A percentile compares a stretch with the other conserved stretches of the same genome.
phyloP scores from a whole-genome alignment of 2,888 invertebrate genomes.

The Hemithea aestivaria region DNA sequence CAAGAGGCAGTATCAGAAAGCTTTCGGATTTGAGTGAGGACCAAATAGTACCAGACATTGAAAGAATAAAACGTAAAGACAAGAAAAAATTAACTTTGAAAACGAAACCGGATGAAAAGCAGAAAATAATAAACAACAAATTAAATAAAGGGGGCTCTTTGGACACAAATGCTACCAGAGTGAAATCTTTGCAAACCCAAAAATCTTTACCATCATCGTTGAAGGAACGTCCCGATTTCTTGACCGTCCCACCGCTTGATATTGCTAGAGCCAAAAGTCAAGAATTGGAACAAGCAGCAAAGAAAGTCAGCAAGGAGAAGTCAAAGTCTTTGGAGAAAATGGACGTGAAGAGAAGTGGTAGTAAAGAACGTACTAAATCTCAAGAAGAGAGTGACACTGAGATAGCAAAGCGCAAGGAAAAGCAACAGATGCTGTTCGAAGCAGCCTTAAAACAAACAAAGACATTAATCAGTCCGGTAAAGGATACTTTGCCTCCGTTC shows the following conservation, averaged over 20 bases:
- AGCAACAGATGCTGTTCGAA: conserved; percentile 87
- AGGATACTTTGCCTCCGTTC: conserved; percentile 84
- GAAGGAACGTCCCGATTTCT: conserved; percentile 73
- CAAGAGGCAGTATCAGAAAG: conserved; percentile 72
- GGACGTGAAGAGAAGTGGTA: conserved; percentile 76
- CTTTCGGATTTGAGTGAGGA: conserved; percentile 74
- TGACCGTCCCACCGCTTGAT: conserved; percentile 75
- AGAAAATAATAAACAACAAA: conserved; percentile 51
- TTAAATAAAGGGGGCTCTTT: conserved; percentile 72
- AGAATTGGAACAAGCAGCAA: conserved; percentile 76
- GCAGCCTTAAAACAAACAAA: conserved; percentile 87
- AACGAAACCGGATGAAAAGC: conserved; percentile 68
- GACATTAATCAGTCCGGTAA: conserved; percentile 85
- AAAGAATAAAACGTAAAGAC: conserved; percentile 70
- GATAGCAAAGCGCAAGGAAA: conserved; percentile 84
- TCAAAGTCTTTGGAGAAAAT: conserved; percentile 84
- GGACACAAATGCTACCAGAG: conserved; percentile 69
- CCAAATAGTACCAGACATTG: conserved; percentile 73
- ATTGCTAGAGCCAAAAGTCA: conserved; percentile 81
- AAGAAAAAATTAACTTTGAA: conserved; percentile 70
- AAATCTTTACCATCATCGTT: conserved; percentile 78
- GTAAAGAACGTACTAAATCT: conserved; percentile 84
- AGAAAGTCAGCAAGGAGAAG: conserved; percentile 80
- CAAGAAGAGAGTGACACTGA: conserved; percentile 86
- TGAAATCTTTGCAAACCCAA: conserved; percentile 70